Percentiles rank a stretch among this genome's conserved stretches.
These are phyloP conservation scores for Drosophila setifemur DNA, from an alignment of 1,140 invertebrate species.

Conservation along the genomic window DNA sequence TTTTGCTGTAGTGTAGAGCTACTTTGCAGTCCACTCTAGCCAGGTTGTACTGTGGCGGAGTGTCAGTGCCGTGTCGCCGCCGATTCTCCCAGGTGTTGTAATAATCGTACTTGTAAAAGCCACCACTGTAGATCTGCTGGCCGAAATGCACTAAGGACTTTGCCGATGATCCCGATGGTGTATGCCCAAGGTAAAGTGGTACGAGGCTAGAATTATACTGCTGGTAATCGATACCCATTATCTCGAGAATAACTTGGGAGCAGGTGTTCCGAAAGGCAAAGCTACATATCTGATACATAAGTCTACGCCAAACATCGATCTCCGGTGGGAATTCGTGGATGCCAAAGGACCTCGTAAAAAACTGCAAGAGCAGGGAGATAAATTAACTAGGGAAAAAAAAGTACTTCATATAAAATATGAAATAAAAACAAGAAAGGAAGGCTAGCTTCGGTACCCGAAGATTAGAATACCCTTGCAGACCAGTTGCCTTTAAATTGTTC, in stretches of 20 bases:
- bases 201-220: constrained; percentile 81
- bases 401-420: too few relatives aligned
- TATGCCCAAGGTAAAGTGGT: constrained; percentile 30
- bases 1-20: constrained; percentile 53
- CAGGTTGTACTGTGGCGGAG: constrained; percentile 49
- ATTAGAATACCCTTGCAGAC: too few relatives aligned
- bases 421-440: too few relatives aligned
- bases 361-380: background rate
- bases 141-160: constrained; percentile 40
- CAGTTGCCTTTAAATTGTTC: too few relatives aligned
- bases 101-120: constrained; percentile 51
- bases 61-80: constrained; percentile 9
- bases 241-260: constrained; percentile 83
- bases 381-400: too few relatives aligned
- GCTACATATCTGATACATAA: constrained; percentile 32
- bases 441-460: too few relatives aligned
- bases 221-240: constrained; percentile 83
- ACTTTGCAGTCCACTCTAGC: constrained; percentile 56
- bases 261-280: constrained; percentile 82
- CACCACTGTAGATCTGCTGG: constrained; percentile 41
- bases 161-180: constrained; percentile 29
- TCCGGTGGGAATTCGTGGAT: constrained; percentile 58
- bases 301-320: constrained; percentile 40
- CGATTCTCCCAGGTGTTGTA: constrained; percentile 21
- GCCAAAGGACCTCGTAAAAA: constrained; percentile 17